Evolutionary conservation across 2,797 vertebrate species (phyloP).

Genomic region (Hapalemur alaotrensis): DNA sequence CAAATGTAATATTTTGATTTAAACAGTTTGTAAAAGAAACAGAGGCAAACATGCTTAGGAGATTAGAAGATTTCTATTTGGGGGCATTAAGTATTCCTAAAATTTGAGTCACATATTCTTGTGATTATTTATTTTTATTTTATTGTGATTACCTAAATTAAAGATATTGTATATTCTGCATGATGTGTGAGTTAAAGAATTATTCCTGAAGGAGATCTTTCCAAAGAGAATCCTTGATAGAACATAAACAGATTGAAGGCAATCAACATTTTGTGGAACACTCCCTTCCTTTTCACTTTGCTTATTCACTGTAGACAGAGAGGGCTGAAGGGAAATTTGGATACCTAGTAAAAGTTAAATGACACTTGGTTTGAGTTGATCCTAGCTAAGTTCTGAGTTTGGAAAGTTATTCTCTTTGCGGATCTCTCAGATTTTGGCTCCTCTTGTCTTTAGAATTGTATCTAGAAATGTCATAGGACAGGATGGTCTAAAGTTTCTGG

Average conservation of each 20-base stretch:
- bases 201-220: background rate
- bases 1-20: background rate
- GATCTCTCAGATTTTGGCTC: background rate
- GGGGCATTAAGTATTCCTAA: background rate
- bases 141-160: background rate
- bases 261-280: background rate
- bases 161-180: background rate
- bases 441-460: background rate
- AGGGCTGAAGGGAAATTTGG: background rate
- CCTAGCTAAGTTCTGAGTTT: background rate
- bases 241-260: background rate
- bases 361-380: background rate
- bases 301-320: background rate
- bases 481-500: background rate
- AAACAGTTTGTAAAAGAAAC: background rate
- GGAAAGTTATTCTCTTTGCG: background rate
- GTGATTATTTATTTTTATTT: background rate
- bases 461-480: background rate
- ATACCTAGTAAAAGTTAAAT: background rate
- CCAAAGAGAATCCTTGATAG: background rate
- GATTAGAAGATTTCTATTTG: background rate
- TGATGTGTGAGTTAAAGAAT: background rate
- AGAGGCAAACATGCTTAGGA: background rate
- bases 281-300: background rate
- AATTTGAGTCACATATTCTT: background rate